Percentiles rank a stretch among this genome's conserved stretches.
Conservation (phyloP, 2,888 invertebrate genomes). For the Drosophila sordidapex region DNA sequence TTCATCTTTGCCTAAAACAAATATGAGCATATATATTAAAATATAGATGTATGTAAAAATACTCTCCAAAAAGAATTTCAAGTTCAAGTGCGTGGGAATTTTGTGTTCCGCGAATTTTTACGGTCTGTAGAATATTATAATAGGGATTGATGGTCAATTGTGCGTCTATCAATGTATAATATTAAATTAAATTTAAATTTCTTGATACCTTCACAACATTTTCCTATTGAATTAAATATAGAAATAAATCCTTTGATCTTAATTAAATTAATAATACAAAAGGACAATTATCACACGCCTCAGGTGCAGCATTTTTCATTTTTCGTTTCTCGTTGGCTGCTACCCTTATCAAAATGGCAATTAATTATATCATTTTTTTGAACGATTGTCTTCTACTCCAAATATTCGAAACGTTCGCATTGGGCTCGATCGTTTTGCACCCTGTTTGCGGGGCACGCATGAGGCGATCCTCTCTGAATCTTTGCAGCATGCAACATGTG, state of each 20-base stretch:
- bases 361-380: conserved; percentile 56
- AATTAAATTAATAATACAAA: conserved; percentile 15
- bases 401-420: conserved; percentile 45
- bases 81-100: conserved; percentile 81
- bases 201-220: background rate
- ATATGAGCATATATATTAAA: conserved; percentile 21
- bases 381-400: conserved; percentile 35
- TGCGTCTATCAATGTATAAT: background rate
- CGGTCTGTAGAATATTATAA: conserved; percentile 6
- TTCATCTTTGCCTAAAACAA: conserved; percentile 40
- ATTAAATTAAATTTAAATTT: background rate
- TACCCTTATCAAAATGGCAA: conserved; percentile 61
- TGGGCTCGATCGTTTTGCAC: conserved; percentile 73
- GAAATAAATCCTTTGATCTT: background rate
- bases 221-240: background rate
- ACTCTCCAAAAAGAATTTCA: conserved; percentile 61
- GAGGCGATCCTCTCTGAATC: conserved; percentile 56
- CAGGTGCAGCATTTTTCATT: conserved; percentile 44
- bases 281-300: conserved; percentile 42
- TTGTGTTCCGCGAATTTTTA: conserved; percentile 65
- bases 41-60: conserved; percentile 59
- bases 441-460: conserved; percentile 56
- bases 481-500: conserved; percentile 75
- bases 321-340: conserved; percentile 4
- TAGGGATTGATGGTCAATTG: conserved; percentile 12